Base-by-base conservation (phyloP, 2,113 vertebrate genomes). In the Tachycineta bicolor region DNA sequence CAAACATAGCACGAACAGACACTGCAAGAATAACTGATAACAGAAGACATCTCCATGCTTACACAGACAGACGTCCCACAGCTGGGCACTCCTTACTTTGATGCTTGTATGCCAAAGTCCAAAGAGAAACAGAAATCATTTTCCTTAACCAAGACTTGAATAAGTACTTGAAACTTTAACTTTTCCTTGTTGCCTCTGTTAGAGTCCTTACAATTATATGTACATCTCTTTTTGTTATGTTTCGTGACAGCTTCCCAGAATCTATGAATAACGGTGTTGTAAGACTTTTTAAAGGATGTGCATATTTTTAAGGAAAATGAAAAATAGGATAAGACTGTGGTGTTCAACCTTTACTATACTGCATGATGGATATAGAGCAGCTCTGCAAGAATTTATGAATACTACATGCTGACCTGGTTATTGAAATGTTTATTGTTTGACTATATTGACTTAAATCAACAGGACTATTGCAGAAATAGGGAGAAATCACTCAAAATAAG, bases 331-430 rank as follows among this genome's bases (percentile, higher is more conserved):
- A 59, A 88, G 78, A 46, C 71, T 29, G 14, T 34, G 13, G 39
- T 83, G 34, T 83, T 89, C 84, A 94, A 89, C 77, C 49, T 87
- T 91, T 93, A 55, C 81, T 82, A n/a, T 77, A 31, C 59, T 74
- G 64, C 26, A 74, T 93, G 92, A 97, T 88, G 82, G 90, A 96
- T 93, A 84, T 90, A 87, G 85, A 95, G 68, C 82, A 68, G 79
- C 87, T 94, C 52, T 74, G 39, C 49, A 86, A 90, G 75, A 90
- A 93, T 96, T 95, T 94, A 96, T 93, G 91, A 95, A 94, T 92
- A 94, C 78, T 92, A 22, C 41, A 60, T 86, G 43, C 82, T 96
- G 90, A 96, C 94, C 85, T 86, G 94, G 90, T 95, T 96, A 94
- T 91, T 77, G 75, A 95, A 93, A 93, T 86, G 43, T 59, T 96